phyloP scores from a whole-genome alignment of 2,113 vertebrate species.

The Eclectus roratus region DNA sequence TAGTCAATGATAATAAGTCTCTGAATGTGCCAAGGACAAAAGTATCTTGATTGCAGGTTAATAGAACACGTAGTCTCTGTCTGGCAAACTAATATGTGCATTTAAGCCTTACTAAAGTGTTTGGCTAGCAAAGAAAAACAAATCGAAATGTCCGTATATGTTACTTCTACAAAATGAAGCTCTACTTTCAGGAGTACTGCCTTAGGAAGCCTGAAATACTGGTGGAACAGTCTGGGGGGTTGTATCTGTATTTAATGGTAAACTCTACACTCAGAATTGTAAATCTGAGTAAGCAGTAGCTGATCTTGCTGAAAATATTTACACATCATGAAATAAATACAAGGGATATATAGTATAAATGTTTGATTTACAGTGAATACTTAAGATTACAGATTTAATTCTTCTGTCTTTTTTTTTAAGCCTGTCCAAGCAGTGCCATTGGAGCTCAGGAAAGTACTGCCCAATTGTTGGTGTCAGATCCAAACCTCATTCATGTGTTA shows the following conservation, averaged over 20 bases:
- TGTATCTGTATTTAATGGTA: background rate
- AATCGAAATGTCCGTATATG: background rate
- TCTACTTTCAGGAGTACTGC: background rate
- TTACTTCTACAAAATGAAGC: background rate
- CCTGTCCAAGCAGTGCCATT: conserved; percentile 83
- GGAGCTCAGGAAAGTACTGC: conserved; percentile 91
- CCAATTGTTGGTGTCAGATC: conserved; percentile 95
- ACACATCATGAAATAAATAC: background rate
- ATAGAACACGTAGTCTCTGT: background rate
- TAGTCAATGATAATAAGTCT: background rate
- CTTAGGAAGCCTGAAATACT: background rate
- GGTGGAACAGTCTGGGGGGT: background rate
- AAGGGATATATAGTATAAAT: background rate
- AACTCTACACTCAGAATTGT: background rate
- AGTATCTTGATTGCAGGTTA: background rate
- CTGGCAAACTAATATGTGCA: background rate
- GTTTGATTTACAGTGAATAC: background rate
- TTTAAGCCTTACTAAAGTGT: background rate
- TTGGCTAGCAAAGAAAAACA: background rate
- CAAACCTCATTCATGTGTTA: conserved; percentile 92
- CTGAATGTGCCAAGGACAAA: background rate
- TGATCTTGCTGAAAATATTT: background rate
- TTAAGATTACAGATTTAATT: background rate
- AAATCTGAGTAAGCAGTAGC: background rate
- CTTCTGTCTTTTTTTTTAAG: conserved; percentile 52